Evolutionary conservation across 2,797 vertebrate genomes (phyloP).

Genomic region (Syngnathus acus): DNA sequence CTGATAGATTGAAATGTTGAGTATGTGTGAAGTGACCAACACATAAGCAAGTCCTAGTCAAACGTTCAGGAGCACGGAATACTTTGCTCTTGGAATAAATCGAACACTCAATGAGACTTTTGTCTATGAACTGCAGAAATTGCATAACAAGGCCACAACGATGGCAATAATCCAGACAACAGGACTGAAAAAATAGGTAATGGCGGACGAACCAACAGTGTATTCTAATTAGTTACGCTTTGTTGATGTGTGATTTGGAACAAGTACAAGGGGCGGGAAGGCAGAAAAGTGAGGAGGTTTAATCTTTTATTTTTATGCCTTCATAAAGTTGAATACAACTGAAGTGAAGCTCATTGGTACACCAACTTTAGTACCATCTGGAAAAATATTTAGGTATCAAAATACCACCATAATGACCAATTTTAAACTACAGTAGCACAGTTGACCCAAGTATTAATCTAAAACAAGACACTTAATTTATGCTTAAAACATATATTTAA

Average conservation of each 20-base stretch:
- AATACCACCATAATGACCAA: too few species aligned
- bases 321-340: not conserved
- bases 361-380: too few species aligned
- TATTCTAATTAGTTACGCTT: not conserved
- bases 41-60: not conserved
- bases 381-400: too few species aligned
- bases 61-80: not conserved
- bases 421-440: too few species aligned
- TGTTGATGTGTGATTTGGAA: not conserved
- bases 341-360: not conserved
- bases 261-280: not conserved
- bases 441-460: too few species aligned
- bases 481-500: too few species aligned
- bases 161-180: not conserved
- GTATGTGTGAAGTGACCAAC: not conserved
- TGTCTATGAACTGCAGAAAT: constrained; percentile 2
- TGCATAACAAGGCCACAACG: constrained; percentile 6
- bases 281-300: not conserved
- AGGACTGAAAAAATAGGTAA: not conserved
- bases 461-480: too few species aligned
- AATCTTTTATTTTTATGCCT: not conserved
- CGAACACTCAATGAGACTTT: constrained; percentile 14
- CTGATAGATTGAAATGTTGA: not conserved
- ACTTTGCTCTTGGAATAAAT: constrained; percentile 14
- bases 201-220: not conserved